A percentile compares a stretch with the other conserved stretches of the same genome.
phyloP scores from a whole-genome alignment of 2,888 invertebrate genomes.

The Thecocarcelia acutangulata region DNA sequence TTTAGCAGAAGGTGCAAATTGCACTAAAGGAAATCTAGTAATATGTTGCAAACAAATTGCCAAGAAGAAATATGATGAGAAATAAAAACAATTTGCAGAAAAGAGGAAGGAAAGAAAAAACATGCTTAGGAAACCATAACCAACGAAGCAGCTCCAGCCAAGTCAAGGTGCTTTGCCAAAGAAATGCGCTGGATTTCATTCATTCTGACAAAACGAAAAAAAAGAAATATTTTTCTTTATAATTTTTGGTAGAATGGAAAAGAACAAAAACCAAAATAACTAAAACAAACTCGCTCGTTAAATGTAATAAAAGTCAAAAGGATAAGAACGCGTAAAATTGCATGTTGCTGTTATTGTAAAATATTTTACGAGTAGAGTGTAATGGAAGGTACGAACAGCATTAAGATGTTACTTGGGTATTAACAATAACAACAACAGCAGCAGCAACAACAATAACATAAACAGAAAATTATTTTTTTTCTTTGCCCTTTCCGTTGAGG shows the following conservation, averaged over 20 bases:
- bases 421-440: not conserved
- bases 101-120: slow-evolving; percentile 11
- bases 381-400: slow-evolving; percentile 47
- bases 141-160: slow-evolving; percentile 24
- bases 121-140: slow-evolving; percentile 35
- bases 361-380: slow-evolving; percentile 46
- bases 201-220: too few species aligned
- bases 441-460: too few species aligned
- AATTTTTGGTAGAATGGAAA: slow-evolving; percentile 11
- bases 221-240: too few species aligned
- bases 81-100: slow-evolving; percentile 17
- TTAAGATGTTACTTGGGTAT: slow-evolving; percentile 44
- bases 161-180: slow-evolving; percentile 12
- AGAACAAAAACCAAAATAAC: slow-evolving; percentile 5
- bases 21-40: slow-evolving; percentile 63
- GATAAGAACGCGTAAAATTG: slow-evolving; percentile 55
- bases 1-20: slow-evolving; percentile 63
- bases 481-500: not conserved
- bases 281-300: slow-evolving; percentile 39
- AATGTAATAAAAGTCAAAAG: slow-evolving; percentile 61
- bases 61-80: slow-evolving; percentile 38
- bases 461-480: not conserved
- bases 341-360: slow-evolving; percentile 31
- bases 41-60: slow-evolving; percentile 61
- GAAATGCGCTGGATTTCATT: slow-evolving; percentile 31